Percentiles rank a stretch among this genome's conserved stretches.
phyloP scores from a whole-genome alignment of 2,113 vertebrate species.

The Corythaeola cristata region DNA sequence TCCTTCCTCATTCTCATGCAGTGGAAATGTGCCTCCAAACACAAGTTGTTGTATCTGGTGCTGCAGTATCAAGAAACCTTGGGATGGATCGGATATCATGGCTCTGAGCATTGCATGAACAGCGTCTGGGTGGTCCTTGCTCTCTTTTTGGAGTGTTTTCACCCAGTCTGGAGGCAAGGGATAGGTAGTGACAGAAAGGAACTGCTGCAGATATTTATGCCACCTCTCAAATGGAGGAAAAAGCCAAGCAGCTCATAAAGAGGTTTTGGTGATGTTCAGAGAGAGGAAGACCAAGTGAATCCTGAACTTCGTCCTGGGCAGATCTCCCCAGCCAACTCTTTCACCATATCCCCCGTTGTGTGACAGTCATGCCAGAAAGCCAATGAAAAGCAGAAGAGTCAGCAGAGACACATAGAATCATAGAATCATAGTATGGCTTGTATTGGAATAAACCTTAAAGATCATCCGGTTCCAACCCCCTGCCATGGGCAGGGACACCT shows the following conservation, averaged over 20 bases:
- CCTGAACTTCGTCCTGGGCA: not conserved
- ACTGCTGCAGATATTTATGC: not conserved
- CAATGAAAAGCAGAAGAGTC: not conserved
- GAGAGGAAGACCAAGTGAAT: not conserved
- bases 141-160: not conserved
- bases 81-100: not conserved
- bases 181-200: not conserved
- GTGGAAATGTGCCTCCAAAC: not conserved
- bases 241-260: not conserved
- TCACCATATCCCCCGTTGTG: fast-evolving
- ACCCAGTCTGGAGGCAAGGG: not conserved
- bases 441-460: no score
- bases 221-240: not conserved
- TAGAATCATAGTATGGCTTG: no score
- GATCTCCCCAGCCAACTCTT: not conserved
- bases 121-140: not conserved
- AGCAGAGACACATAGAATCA: not conserved
- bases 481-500: no score
- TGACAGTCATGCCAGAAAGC: not conserved
- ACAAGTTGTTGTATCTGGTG: not conserved
- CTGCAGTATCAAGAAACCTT: not conserved
- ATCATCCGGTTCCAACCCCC: no score
- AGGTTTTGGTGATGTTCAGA: not conserved
- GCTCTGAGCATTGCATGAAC: fast-evolving
- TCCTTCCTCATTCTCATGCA: not conserved